Base-by-base conservation (phyloP, 2,888 invertebrate species). In the Tipula unca region DNA sequence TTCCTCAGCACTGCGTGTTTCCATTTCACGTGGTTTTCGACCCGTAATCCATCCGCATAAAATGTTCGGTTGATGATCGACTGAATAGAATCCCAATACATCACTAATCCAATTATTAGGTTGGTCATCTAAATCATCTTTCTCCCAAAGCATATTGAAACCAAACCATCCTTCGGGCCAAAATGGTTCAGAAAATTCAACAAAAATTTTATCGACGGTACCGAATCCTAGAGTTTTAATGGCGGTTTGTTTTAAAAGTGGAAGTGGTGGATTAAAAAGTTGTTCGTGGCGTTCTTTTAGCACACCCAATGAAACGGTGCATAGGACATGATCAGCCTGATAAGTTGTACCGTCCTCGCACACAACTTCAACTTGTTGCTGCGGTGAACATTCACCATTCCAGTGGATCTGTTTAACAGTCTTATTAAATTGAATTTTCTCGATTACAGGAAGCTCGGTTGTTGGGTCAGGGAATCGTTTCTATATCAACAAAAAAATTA, bases 41-140 rank as follows among this genome's bases (percentile, higher is more conserved):
- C 95, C 95, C 85, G 93, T 92, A n/a, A 95, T 91, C 95, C 95
- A 96, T 0, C 93, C 95, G 86, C 94, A 92, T 35, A 96, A 89
- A n/a, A 94, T 91, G 36, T 92, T 91, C 0, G 94, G 93, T 88
- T 94, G 93, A 87, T 92, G 92, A 87, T 93, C 93, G 4, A 94
- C 92, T 4, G 92, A 91, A 88, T 94, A 94, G 89, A 96, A 95
- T 86, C 94, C 93, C 88, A 94, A 93, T 13, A 96, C 91, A 87
- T 93, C 93, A 2, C 14, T 32, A 2, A 84, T 17, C 84, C 84
- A 54, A 54, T 54, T 54, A 17, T 54, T 54, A 6, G 48, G 17
- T 54, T 54, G 17, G 3, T 4, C 90, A 13, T 86, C 86, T 2
- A 90, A 87, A 86, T 93, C 93, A 85, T 91, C 89, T 5, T 93